phyloP scores from a whole-genome alignment of 2,113 vertebrate species.

The Rattus rattus region DNA sequence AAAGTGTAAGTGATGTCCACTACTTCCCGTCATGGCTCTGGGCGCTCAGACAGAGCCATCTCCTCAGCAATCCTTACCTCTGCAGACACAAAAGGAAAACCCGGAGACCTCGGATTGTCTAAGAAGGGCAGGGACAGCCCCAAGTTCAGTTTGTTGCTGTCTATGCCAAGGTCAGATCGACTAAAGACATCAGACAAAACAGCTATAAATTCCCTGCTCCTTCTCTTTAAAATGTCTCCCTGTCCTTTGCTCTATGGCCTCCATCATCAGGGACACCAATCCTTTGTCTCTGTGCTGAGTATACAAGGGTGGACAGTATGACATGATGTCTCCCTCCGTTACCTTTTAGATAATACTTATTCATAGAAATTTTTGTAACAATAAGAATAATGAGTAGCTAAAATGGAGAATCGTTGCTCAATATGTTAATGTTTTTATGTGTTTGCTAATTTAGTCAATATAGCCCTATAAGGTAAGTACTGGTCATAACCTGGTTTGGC shows the following conservation, averaged over 20 bases:
- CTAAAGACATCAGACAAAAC: neutral
- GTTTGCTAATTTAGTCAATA: neutral
- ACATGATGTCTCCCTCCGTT: neutral
- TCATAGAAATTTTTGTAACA: neutral
- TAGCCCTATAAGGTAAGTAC: neutral
- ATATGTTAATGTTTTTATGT: neutral
- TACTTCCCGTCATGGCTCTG: neutral
- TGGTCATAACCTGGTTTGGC: neutral
- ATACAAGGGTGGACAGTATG: neutral
- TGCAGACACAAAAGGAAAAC: neutral
- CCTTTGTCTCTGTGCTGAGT: neutral
- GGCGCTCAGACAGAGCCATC: neutral
- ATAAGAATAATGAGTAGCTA: neutral
- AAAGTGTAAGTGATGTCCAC: neutral
- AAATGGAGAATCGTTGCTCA: neutral
- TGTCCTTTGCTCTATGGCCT: neutral
- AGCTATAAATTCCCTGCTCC: neutral
- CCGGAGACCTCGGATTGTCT: neutral
- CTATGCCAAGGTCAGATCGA: conserved; percentile 38
- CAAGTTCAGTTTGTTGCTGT: neutral
- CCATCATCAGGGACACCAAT: neutral
- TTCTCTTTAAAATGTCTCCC: neutral
- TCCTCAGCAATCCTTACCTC: neutral
- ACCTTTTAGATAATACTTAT: neutral
- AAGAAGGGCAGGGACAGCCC: neutral